phyloP scores from a whole-genome alignment of 2,113 vertebrate genomes.

The Hassar affinis region DNA sequence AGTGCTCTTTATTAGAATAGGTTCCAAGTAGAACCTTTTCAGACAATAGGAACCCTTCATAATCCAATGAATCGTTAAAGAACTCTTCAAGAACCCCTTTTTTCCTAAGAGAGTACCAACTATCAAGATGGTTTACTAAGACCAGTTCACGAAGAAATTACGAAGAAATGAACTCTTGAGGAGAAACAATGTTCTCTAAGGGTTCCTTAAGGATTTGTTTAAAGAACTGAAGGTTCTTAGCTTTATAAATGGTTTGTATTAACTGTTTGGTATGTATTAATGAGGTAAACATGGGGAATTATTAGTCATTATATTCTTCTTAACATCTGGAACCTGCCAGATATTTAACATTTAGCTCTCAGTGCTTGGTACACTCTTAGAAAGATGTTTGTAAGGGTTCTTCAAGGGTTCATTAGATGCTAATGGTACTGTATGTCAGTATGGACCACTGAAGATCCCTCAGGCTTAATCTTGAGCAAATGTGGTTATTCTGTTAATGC shows the following conservation, averaged over 20 bases:
- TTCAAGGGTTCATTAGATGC: background rate
- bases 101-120: background rate
- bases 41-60: background rate
- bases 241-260: background rate
- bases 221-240: background rate
- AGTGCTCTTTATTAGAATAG: background rate
- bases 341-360: background rate
- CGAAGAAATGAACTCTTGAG: background rate
- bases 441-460: background rate
- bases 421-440: background rate
- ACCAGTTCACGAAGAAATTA: background rate
- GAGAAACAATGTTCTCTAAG: background rate
- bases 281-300: no score
- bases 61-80: background rate
- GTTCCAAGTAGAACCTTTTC: background rate
- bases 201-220: background rate
- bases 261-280: no score
- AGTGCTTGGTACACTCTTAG: background rate
- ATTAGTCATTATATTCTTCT: background rate
- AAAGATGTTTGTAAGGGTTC: background rate
- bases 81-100: background rate
- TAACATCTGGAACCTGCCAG: background rate
- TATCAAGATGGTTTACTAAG: background rate
- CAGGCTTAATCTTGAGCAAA: background rate
- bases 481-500: background rate